Percentiles rank a stretch among this genome's conserved stretches.
Conservation (phyloP, 2,797 vertebrate species). For the Tokudaia tokunoshimensis region DNA sequence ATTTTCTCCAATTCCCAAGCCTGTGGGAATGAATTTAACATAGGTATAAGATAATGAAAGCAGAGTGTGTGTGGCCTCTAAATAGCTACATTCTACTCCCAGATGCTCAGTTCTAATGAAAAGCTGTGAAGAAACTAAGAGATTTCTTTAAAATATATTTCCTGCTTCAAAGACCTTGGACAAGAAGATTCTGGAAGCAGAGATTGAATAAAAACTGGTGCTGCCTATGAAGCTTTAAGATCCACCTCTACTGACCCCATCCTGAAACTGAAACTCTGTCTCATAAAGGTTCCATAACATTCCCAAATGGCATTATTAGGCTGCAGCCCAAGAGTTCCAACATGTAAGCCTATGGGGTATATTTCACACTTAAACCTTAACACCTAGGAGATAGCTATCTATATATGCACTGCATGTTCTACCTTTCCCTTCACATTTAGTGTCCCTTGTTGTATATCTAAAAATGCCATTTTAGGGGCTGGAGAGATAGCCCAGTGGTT, state of each 20-base stretch:
- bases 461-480: background rate
- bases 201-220: background rate
- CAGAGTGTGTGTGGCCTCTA: background rate
- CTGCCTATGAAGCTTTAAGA: background rate
- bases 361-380: background rate
- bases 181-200: background rate
- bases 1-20: background rate
- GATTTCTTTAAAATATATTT: background rate
- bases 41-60: background rate
- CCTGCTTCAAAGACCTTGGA: background rate
- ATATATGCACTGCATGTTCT: background rate
- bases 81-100: background rate
- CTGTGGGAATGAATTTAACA: background rate
- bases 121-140: background rate
- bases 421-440: background rate
- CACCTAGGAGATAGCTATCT: background rate
- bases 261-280: background rate
- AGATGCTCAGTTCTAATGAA: background rate
- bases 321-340: background rate
- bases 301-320: background rate
- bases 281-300: background rate
- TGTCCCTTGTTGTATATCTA: background rate
- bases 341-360: background rate
- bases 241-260: background rate
- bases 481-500: background rate